Base-by-base conservation (phyloP, 2,888 invertebrate species). In the Oscheius myriophilus region DNA sequence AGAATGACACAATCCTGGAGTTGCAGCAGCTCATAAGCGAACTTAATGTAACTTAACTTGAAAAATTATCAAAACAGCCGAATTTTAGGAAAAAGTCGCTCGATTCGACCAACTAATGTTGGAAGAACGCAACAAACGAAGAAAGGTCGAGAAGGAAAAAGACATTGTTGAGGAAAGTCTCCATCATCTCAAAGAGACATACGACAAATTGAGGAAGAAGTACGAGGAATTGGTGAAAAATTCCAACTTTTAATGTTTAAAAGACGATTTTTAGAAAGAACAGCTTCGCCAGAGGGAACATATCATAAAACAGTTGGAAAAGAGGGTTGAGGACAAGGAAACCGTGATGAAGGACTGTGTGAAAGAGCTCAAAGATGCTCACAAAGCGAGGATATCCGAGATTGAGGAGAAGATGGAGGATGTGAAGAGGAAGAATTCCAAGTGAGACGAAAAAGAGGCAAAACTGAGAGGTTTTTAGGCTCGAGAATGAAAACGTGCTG, bases 321-420 rank as follows among this genome's bases (percentile, higher is more conserved):
- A 78, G 53, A 81, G 84, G 58, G 69, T 85, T 41, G 81, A 80
- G 21, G 84, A 85, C 52, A 82, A 84, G 62, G 80, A 78, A 16
- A 76, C 76, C 14, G 75, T 84, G 61, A 84, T 84, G 83, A 79
- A 85, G 26, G 76, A 78, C 52, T 82, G 82, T 61, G 73, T 85
- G 26, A 72, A 73, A 43, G 85, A 85, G n/a, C 59, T 85, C 58
- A 84, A 84, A 54, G 75, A 77, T 41, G 71, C 74, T 6, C 85
- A 85, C 59, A 82, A 82, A 62, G 72, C 79, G 21, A 39, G 76
- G 21, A 21, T 39, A 14, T 16, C 41, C 6, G 82, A 84, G 59
- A 51, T 84, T 69, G 82, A 85, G 52, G 72, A 75, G 33, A 75
- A 78, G 45, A 69, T 78, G 55, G 75, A 78, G 46, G 77, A 77